Base-by-base conservation (phyloP, 2,797 vertebrate species). In the Acrocephalus scirpaceus region DNA sequence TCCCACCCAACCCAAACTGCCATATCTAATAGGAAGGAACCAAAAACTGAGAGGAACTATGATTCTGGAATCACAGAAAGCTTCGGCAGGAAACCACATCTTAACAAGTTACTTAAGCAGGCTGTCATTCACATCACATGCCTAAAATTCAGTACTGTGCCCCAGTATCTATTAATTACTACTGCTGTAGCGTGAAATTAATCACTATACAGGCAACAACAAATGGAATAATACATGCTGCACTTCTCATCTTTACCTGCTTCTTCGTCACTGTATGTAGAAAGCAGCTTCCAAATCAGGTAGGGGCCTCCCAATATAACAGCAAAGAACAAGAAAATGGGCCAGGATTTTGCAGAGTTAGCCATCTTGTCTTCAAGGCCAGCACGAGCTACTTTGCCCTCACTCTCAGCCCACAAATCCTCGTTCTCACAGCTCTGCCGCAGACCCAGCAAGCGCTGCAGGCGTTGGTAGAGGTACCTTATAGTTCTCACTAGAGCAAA, bases 261-360 rank as follows among this genome's bases (percentile, higher is more conserved):
- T 91, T 98, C 97, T 90, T 99, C 99, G 1, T 98, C 91, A 50
- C 70, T 97, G 58, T 98, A 92, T 5, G 97, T 97, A 73, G 99
- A 99, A 12, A 99, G 98, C 67, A 99, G 98, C 90, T 99, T 99
- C 99, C 99, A 99, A 94, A 99, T 99, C 70, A 99, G 98, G 95
- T 99, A 99, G 17, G 99, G 99, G 62, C 99, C 99, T 17, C 99
- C 99, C 70, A 99, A 88, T 54, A 99, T 98, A 7, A 99, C 99
- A 27, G 99, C 99, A 69, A 99, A 98, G 95, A 99, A 99, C 77
- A 99, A 93, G 90, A 99, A 98, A 97, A 99, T 99, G 23, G 99
- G 99, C 99, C 99, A 99, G 34, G 99, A 99, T 96, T 99, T 99
- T 13, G 99, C 98, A 8, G 98, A 98, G 90, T 96, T 97, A 36